Evolutionary conservation across 2,888 invertebrate species (phyloP).

Genomic region (Aporophyla nigra): DNA sequence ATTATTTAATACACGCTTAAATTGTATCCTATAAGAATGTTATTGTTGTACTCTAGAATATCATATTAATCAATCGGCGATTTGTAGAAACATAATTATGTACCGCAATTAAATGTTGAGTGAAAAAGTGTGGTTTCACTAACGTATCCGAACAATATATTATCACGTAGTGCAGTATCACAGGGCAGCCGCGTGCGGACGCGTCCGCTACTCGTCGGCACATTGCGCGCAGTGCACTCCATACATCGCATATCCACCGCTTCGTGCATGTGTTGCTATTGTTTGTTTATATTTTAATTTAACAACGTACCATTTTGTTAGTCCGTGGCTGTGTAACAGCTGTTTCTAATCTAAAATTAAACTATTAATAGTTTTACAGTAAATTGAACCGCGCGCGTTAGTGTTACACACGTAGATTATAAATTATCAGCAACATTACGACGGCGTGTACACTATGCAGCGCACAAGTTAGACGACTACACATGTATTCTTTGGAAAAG

Average conservation of each 20-base stretch:
- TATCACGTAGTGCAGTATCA: neutral
- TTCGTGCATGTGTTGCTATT: conserved; percentile 21
- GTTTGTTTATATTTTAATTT: conserved; percentile 22
- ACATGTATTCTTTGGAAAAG: neutral
- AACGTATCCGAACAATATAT: conserved; percentile 5
- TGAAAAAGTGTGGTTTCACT: conserved; percentile 56
- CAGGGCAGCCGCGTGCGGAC: neutral
- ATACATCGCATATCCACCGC: neutral
- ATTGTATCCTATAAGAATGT: conserved; percentile 35
- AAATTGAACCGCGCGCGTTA: conserved; percentile 9
- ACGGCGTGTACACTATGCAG: neutral
- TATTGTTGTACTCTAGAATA: conserved; percentile 47
- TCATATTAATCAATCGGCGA: conserved; percentile 29
- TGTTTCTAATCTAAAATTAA: conserved; percentile 30
- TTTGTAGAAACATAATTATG: conserved; percentile 57
- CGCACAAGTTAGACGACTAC: neutral
- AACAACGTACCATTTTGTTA: conserved; percentile 18
- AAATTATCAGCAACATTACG: conserved; percentile 6
- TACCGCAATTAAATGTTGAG: conserved; percentile 70
- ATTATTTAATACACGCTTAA: conserved; percentile 34
- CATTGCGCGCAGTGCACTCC: neutral
- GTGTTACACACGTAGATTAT: conserved; percentile 13
- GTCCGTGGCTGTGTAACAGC: conserved; percentile 3
- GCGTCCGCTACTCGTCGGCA: neutral
- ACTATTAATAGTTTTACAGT: conserved; percentile 31